phyloP scores from a whole-genome alignment of 1,140 invertebrate species.

The Battus philenor region DNA sequence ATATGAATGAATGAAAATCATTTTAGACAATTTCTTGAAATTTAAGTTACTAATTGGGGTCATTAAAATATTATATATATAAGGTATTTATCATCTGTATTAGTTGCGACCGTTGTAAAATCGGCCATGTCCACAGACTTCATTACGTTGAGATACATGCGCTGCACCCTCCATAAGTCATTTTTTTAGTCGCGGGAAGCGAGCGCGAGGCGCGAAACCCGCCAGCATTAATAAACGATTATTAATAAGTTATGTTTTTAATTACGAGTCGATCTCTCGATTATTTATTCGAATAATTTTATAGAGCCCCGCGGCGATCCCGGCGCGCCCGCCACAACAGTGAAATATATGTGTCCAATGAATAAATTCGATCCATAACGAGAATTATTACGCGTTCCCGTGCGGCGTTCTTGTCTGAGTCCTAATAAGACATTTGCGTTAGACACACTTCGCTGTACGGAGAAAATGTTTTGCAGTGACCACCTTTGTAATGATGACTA shows the following conservation, averaged over 20 bases:
- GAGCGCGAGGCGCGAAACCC: conserved; percentile 55
- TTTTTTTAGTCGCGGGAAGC: conserved; percentile 12
- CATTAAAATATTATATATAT: too few relatives aligned
- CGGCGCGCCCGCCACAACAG: conserved; percentile 46
- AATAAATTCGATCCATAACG: conserved; percentile 72
- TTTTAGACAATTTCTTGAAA: too few relatives aligned
- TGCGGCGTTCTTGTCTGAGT: conserved; percentile 30
- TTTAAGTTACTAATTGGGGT: too few relatives aligned
- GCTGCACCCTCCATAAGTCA: conserved; percentile 15
- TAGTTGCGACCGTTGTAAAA: too few relatives aligned
- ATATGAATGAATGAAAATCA: too few relatives aligned
- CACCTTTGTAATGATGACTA: too few relatives aligned
- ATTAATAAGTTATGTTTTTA: conserved; percentile 74
- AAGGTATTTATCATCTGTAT: too few relatives aligned
- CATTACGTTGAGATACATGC: too few relatives aligned
- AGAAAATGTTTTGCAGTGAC: too few relatives aligned
- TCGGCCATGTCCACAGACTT: too few relatives aligned
- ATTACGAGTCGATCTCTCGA: conserved; percentile 56
- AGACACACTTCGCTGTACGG: too few relatives aligned
- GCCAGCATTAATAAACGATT: conserved; percentile 65
- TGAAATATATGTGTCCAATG: conserved; percentile 64
- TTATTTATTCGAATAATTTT: conserved; percentile 73
- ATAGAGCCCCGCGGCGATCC: conserved; percentile 62
- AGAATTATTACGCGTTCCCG: conserved; percentile 59
- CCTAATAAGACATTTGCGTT: conserved; percentile 19